Percentiles rank a stretch among this genome's conserved stretches.
These are phyloP conservation scores for Rallus crepitans DNA, from an alignment of 2,797 vertebrate genomes.

Conservation along the genomic window DNA sequence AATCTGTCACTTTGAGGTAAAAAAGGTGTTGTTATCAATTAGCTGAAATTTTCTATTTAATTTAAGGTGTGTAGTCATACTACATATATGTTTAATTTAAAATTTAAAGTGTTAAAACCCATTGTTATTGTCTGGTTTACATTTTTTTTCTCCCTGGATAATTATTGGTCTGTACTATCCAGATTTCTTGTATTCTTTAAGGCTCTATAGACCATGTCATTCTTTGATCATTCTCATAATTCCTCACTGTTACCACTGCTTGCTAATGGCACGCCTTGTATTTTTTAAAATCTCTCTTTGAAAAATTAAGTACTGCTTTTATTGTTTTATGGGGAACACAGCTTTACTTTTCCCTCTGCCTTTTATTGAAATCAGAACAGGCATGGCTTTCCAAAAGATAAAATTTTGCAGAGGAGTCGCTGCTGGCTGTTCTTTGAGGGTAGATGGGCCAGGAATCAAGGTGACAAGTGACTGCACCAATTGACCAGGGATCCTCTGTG, in stretches of 20 bases:
- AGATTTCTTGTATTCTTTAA: neutral
- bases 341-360: neutral
- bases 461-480: neutral
- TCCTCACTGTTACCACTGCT: neutral
- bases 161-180: neutral
- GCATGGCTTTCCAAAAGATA: neutral
- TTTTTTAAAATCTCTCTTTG: neutral
- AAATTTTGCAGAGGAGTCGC: neutral
- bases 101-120: neutral
- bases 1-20: neutral
- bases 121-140: neutral
- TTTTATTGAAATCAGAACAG: neutral
- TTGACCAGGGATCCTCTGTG: fast-evolving
- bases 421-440: neutral
- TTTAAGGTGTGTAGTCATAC: neutral
- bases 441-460: neutral
- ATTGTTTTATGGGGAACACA: neutral
- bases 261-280: neutral
- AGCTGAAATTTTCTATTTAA: neutral
- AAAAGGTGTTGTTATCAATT: neutral
- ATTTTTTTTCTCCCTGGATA: neutral
- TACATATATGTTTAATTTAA: neutral
- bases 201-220: neutral
- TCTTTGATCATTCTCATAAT: neutral
- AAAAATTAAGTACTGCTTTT: neutral